These are phyloP conservation scores for Parazoanthus darwini DNA, from an alignment of 92 coral and sea anemone species.

Conservation along the genomic window DNA sequence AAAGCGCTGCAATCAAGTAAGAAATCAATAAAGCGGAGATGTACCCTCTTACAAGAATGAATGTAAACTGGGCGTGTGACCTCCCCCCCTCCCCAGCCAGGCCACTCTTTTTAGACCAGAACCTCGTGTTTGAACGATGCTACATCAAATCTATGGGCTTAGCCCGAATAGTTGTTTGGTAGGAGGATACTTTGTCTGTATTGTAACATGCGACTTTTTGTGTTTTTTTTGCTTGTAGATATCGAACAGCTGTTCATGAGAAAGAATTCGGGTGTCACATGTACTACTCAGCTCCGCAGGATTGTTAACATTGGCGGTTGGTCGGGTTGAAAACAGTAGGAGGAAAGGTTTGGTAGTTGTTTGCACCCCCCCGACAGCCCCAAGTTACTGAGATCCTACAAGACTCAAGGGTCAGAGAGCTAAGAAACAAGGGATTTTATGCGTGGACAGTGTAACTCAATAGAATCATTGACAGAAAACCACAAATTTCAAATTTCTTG, in stretches of 20 bases:
- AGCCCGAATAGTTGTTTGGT: neutral
- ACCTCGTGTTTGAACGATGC: too few relatives aligned
- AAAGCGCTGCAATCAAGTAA: too few relatives aligned
- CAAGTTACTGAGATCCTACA: neutral
- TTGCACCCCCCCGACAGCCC: neutral
- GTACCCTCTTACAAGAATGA: too few relatives aligned
- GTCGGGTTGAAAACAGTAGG: neutral
- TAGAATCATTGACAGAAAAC: neutral
- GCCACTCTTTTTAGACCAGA: too few relatives aligned
- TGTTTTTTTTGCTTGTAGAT: slow-evolving; percentile 11
- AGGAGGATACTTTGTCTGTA: neutral
- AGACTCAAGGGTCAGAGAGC: neutral
- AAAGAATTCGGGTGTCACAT: neutral
- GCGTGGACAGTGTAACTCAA: neutral
- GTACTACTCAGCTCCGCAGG: neutral
- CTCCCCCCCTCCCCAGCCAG: too few relatives aligned
- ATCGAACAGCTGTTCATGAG: neutral
- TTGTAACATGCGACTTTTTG: neutral
- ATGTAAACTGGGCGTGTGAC: too few relatives aligned
- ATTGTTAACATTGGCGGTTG: slow-evolving; percentile 1
- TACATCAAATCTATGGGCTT: too few relatives aligned
- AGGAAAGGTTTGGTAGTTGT: neutral
- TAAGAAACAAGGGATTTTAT: neutral
- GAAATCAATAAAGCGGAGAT: too few relatives aligned
- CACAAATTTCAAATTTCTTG: slow-evolving; percentile 3